phyloP scores from a whole-genome alignment of 2,888 invertebrate genomes.

The Drosophila peninsularis region DNA sequence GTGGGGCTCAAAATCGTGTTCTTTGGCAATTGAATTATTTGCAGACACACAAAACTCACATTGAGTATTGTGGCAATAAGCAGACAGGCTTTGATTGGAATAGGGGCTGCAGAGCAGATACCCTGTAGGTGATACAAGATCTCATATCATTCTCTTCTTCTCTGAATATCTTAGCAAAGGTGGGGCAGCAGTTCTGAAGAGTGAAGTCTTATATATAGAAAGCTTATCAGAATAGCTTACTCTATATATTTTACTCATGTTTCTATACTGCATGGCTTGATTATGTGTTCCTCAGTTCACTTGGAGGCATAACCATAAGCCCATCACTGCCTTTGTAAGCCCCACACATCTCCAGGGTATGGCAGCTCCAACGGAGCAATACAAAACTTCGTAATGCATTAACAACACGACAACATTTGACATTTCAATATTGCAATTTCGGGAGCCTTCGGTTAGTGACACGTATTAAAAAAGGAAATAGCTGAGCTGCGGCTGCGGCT shows the following conservation, averaged over 20 bases:
- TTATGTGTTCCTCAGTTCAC: too few species aligned
- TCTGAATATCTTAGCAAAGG: too few species aligned
- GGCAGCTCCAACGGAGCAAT: not conserved
- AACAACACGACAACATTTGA: slow-evolving; percentile 57
- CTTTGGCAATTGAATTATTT: slow-evolving; percentile 55
- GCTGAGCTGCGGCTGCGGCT: slow-evolving; percentile 2
- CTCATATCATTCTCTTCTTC: too few species aligned
- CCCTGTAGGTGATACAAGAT: slow-evolving; percentile 1
- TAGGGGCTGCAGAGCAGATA: not conserved
- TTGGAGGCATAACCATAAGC: too few species aligned
- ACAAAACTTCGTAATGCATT: slow-evolving; percentile 36
- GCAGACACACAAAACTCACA: slow-evolving; percentile 17
- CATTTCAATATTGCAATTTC: slow-evolving; percentile 57
- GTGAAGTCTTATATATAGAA: too few species aligned
- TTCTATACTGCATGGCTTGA: too few species aligned
- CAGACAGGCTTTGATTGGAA: not conserved
- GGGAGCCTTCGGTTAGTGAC: slow-evolving; percentile 47
- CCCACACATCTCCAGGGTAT: not conserved
- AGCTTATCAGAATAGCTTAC: too few species aligned
- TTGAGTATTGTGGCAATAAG: not conserved
- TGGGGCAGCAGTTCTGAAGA: too few species aligned
- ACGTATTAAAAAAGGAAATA: slow-evolving; percentile 52
- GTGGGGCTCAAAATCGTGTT: slow-evolving; percentile 24
- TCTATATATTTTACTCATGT: too few species aligned
- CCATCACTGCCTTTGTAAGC: not conserved